phyloP scores from a whole-genome alignment of 2,888 invertebrate species.

The Apamea monoglypha region DNA sequence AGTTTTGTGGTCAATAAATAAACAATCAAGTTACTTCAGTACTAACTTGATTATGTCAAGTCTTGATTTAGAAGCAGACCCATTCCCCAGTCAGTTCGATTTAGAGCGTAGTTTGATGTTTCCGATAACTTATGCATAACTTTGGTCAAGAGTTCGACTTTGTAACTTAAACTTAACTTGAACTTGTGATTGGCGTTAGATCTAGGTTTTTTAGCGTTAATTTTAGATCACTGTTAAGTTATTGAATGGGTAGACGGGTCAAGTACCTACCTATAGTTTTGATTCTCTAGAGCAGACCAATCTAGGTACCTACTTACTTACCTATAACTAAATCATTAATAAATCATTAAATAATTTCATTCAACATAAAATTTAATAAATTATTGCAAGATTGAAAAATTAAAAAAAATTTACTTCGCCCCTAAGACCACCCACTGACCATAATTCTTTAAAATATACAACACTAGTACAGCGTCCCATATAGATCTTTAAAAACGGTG shows the following conservation, averaged over 20 bases:
- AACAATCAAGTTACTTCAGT: neutral
- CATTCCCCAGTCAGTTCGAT: conserved; percentile 13
- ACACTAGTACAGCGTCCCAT: neutral
- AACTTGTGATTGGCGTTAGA: conserved; percentile 1
- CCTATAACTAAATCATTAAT: too few relatives aligned
- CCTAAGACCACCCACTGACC: too few relatives aligned
- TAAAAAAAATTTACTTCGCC: too few relatives aligned
- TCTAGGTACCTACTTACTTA: too few relatives aligned
- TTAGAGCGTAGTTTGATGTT: conserved; percentile 32
- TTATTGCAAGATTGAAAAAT: too few relatives aligned
- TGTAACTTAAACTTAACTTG: conserved; percentile 26
- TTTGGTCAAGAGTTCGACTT: conserved; percentile 31
- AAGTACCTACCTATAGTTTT: neutral
- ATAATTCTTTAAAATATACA: neutral
- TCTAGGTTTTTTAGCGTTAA: conserved; percentile 3
- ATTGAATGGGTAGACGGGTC: neutral
- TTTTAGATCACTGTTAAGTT: neutral
- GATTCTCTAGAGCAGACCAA: neutral
- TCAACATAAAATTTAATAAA: too few relatives aligned
- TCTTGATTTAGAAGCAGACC: conserved; percentile 14
- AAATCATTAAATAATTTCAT: too few relatives aligned
- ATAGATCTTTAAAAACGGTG: neutral
- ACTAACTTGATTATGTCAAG: conserved; percentile 8
- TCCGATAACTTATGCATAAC: conserved; percentile 49
- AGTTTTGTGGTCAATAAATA: neutral